Evolutionary conservation across 2,888 invertebrate genomes (phyloP).

Genomic region (Oxyscelio sp.): DNA sequence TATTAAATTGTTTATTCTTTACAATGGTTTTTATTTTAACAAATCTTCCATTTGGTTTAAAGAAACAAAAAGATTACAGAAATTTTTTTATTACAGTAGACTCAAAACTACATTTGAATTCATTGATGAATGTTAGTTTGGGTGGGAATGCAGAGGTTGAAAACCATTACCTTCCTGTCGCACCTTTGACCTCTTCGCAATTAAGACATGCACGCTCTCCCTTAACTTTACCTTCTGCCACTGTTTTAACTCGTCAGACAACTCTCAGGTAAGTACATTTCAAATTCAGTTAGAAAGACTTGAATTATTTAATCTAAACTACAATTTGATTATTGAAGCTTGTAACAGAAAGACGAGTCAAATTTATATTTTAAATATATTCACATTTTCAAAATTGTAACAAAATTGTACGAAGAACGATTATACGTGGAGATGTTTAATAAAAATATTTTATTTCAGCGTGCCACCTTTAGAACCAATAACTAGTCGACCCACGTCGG

Average conservation of each 20-base stretch:
- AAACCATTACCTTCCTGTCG: slow-evolving; percentile 83
- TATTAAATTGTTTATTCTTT: too few species aligned
- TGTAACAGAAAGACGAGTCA: neutral
- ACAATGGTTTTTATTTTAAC: too few species aligned
- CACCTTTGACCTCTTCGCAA: slow-evolving; percentile 82
- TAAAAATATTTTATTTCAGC: slow-evolving; percentile 86
- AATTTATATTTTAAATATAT: neutral
- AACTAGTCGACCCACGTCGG: slow-evolving; percentile 87
- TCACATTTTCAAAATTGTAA: slow-evolving; percentile 22
- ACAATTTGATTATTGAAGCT: too few species aligned
- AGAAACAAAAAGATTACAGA: too few species aligned
- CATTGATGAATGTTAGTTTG: slow-evolving; percentile 82
- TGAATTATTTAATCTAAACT: too few species aligned
- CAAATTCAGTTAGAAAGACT: too few species aligned
- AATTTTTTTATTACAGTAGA: slow-evolving; percentile 85
- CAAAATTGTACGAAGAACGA: slow-evolving; percentile 16
- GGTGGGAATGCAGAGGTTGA: slow-evolving; percentile 82
- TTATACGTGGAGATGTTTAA: slow-evolving; percentile 2
- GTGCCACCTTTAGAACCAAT: slow-evolving; percentile 90
- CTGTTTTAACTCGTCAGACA: slow-evolving; percentile 89
- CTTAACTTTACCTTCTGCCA: slow-evolving; percentile 89
- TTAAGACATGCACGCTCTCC: slow-evolving; percentile 87
- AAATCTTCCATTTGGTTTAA: too few species aligned
- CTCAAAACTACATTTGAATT: slow-evolving; percentile 86
- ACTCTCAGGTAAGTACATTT: slow-evolving; percentile 88